phyloP scores from a whole-genome alignment of 2,888 invertebrate genomes.

The Prosopocoilus inquinatus region DNA sequence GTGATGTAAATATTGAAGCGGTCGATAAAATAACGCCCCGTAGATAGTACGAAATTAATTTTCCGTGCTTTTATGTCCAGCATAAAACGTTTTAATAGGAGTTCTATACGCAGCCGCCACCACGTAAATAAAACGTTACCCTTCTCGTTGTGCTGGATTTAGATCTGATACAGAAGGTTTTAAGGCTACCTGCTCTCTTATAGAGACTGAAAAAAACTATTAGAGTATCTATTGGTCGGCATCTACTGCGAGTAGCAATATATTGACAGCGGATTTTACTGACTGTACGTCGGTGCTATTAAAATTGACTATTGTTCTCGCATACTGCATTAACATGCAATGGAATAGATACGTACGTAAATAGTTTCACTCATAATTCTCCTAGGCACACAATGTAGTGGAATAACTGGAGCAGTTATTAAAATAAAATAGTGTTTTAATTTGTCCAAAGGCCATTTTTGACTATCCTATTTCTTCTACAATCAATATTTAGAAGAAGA shows the following conservation, averaged over 20 bases:
- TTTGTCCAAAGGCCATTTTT: too few species aligned
- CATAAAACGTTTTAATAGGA: slow-evolving; percentile 10
- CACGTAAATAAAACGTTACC: slow-evolving; percentile 16
- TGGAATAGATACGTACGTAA: slow-evolving; percentile 16
- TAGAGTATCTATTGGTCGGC: slow-evolving; percentile 23
- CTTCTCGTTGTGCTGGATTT: slow-evolving; percentile 13
- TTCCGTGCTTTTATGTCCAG: slow-evolving; percentile 9
- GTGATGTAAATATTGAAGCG: slow-evolving; percentile 14
- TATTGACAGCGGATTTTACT: slow-evolving; percentile 21
- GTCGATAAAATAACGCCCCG: slow-evolving; percentile 26
- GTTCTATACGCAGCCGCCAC: background rate
- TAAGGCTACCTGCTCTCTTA: slow-evolving; percentile 11
- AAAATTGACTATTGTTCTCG: slow-evolving; percentile 19
- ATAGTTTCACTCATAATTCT: slow-evolving; percentile 11
- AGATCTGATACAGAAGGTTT: slow-evolving; percentile 13
- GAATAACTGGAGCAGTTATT: too few species aligned
- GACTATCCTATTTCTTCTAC: too few species aligned
- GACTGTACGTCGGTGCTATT: slow-evolving; percentile 11
- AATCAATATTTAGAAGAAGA: too few species aligned
- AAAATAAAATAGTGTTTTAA: too few species aligned
- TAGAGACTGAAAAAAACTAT: slow-evolving; percentile 17
- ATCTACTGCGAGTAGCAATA: slow-evolving; percentile 23
- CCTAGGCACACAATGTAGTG: too few species aligned
- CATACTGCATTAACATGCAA: slow-evolving; percentile 15
- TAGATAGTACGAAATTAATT: slow-evolving; percentile 21